Base-by-base conservation (phyloP, 2,113 vertebrate species). In the Dromas ardeola region DNA sequence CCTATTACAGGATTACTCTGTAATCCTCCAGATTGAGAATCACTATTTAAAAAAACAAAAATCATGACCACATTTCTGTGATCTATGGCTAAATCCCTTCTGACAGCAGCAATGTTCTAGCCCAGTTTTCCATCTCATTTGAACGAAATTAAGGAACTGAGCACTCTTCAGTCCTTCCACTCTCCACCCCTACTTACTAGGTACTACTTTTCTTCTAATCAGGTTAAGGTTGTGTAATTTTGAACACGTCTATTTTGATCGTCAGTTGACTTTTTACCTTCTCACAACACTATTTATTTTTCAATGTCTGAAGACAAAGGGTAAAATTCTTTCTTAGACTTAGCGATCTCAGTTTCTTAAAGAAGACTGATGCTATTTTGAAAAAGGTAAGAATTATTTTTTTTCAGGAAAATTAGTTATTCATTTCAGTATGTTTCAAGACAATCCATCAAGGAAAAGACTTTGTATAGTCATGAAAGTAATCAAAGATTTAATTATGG, bases 381-480 rank as follows among this genome's bases (percentile, higher is more conserved):
- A 63, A 96, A 97, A 94, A 72, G 30, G 11, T 65, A 58, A 50
- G 8, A 82, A 49, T 55, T 74, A 9, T 10, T 77, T 94, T 92
- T 85, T 88, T 82, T 43, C 40, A 93, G 26, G 36, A 47, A 89
- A 95, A 71, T 45, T 45, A 84, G 43, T 91, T 22, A 81, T 67
- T 63, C 2, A 10, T 62, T 80, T 85, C 82, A 93, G 77, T 79
- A 74, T 1, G 5, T 94, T 96, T 88, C 40, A 86, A 72, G 90
- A 90, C 40, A 80, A 93, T 38, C 21, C 43, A 88, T 74, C n/a
- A 56, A 79, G 62, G 53, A 94, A 94, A 97, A 95, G 10, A 80
- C 11, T 69, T 89, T 62, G 45, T 81, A 90, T 22, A 72, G 55
- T 95, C 40, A 90, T 84, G 62, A 95, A 97, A 96, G 93, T 82